A percentile compares a stretch with the other conserved stretches of the same genome.
Conservation (phyloP, 2,888 invertebrate genomes). For the Andrena trimmerana region DNA sequence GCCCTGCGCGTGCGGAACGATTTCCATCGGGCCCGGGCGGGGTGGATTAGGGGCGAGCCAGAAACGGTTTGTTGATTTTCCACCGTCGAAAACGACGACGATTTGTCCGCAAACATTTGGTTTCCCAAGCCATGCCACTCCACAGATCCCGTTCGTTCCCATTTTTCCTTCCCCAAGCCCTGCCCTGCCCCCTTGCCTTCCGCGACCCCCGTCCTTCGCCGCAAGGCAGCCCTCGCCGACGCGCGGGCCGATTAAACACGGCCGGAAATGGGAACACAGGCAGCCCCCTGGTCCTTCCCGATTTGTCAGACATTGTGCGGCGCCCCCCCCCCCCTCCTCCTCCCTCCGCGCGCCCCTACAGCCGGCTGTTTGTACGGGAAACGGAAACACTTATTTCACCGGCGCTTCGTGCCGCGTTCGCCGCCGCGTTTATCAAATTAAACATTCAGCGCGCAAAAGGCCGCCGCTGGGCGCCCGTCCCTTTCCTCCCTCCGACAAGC, state of each 20-base stretch:
- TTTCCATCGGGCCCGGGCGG: constrained; percentile 54
- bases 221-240: constrained; percentile 11
- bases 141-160: constrained; percentile 59
- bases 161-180: constrained; percentile 59
- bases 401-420: background rate
- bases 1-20: constrained; percentile 51
- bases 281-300: constrained; percentile 19
- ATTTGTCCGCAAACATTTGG: constrained; percentile 75
- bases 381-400: constrained; percentile 23
- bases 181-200: constrained; percentile 15
- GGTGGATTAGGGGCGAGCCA: constrained; percentile 63
- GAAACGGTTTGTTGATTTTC: constrained; percentile 71
- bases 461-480: background rate
- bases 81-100: constrained; percentile 69
- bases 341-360: background rate
- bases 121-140: constrained; percentile 59
- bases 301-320: constrained; percentile 38
- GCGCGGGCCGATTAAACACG: constrained; percentile 55
- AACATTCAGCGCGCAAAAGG: constrained; percentile 39
- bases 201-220: constrained; percentile 6
- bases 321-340: too few species aligned
- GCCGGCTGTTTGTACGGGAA: constrained; percentile 35
- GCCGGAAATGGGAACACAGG: constrained; percentile 42
- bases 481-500: background rate
- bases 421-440: constrained; percentile 52